A percentile compares a stretch with the other conserved stretches of the same genome.
Evolutionary conservation across 2,797 vertebrate genomes (phyloP).

Genomic region (Chaunax sp.): DNA sequence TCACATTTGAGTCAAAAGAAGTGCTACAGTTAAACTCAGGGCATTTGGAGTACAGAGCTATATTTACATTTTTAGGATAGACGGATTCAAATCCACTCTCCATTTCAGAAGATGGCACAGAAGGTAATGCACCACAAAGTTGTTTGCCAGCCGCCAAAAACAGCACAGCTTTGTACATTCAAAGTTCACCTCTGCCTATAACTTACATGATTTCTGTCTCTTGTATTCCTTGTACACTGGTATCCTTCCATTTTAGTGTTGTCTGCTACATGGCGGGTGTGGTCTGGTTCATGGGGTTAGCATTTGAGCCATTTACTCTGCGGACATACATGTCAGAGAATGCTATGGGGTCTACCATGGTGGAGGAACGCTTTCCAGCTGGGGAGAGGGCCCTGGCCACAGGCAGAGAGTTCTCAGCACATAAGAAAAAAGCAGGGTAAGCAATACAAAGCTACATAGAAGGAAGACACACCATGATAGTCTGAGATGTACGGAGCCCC

Average conservation of each 20-base stretch:
- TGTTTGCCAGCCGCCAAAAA: no score
- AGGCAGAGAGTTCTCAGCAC: conserved; percentile 87
- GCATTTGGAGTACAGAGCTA: no score
- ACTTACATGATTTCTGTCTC: not conserved
- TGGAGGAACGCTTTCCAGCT: conserved; percentile 90
- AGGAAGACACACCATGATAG: accelerated
- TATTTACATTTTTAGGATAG: no score
- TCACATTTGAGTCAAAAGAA: no score
- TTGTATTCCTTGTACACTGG: not conserved
- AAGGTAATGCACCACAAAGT: no score
- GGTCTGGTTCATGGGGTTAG: conserved; percentile 92
- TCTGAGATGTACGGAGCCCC: no score
- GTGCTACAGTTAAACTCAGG: no score
- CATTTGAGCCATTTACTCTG: conserved; percentile 89
- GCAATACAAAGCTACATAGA: conserved; percentile 21
- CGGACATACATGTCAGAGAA: conserved; percentile 95
- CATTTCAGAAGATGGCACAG: no score
- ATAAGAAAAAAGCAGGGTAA: conserved; percentile 88
- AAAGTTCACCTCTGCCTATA: no score
- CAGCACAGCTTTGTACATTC: no score
- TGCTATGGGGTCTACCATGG: conserved; percentile 97
- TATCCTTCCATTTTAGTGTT: conserved; percentile 69
- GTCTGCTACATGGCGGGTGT: conserved; percentile 89
- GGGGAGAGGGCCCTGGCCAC: conserved; percentile 87
- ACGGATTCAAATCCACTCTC: no score